Evolutionary conservation across 2,113 vertebrate species (phyloP), one percentile per base, ranked within the genome.

Genomic region (Phyllopteryx taeniolatus): DNA sequence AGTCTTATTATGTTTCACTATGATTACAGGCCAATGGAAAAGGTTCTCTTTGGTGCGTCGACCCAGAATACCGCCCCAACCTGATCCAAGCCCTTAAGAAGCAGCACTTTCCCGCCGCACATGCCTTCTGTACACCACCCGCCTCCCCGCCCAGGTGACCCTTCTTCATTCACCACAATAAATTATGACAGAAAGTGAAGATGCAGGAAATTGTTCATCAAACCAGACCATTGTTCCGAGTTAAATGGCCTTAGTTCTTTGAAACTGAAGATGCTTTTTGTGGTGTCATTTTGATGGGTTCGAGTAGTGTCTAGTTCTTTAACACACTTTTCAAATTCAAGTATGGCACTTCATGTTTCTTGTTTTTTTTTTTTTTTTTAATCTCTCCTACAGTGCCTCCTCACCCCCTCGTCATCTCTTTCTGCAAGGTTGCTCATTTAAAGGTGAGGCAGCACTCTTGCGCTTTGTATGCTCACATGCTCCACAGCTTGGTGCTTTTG

Each of bases 1-100:
- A 42, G 2, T 39, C 51, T 53, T 17, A 12, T 22, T 4, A 53
- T 0, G 49, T 73, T 67, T 13, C 4, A 10, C 60, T 62, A 46
- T 80, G 12, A 72, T 39, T 71, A n/a, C 91, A 99, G 98, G 95
- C 96, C 83, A 98, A 96, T 82, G 98, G 98, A 70, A 99, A 99
- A 93, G 97, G 98, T 83, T 99, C 98, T 0, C 90, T 99, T 67
- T 99, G 98, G 98, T 98, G 98, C 1, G 96, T 99, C 74, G 96
- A 99, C 90, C 98, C 98, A 0, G 96, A 98, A 86, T 98, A 99
- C 46, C 96, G 96, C 81, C 98, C 98, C 72, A 98, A 94, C 86
- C 94, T 99, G 79, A 93, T 98, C 83, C 98, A 99, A 91, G 97
- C 98, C 33, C 93, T 99, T 90, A 98, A 96, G 91, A 99, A 99